Evolutionary conservation across 2,888 invertebrate species (phyloP), one percentile per base, ranked within the genome.

Genomic region (Odontomyia ornata): DNA sequence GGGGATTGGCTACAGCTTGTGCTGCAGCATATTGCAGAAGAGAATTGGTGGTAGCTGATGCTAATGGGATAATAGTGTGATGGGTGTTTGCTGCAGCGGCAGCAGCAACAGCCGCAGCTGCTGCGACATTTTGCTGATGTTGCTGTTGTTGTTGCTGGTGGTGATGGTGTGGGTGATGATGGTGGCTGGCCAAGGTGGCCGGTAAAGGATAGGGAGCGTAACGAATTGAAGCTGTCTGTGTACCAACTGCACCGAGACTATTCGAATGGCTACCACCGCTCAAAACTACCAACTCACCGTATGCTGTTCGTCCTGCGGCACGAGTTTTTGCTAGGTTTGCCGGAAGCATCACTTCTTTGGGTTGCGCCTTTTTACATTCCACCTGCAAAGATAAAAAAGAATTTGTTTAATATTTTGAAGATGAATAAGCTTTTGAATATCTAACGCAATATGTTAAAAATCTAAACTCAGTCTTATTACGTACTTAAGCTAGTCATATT

Each of bases 351-450:
- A 99, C 99, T 91, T 99, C 99, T 91, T 99, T 99, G 81, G 99
- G 99, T 90, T 99, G 99, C 86, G 99, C 99, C 89, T 99, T 99
- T 93, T 99, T 99, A 91, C 98, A 98, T 91, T 99, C 99, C 90
- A 99, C 98, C 98, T 99, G 90, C 57, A 89, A 88, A 82, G n/a
- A n/a, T n/a, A n/a, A n/a, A n/a, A n/a, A n/a, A 72, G 78, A 18
- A 52, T 52, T 36, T 36, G 36, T 5, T 3, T 5, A 36, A 36
- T 36, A 9, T 36, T n/a, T n/a, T n/a, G n/a, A n/a, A n/a, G n/a
- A n/a, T n/a, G n/a, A n/a, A n/a, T n/a, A n/a, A n/a, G n/a, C n/a
- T n/a, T n/a, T n/a, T n/a, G n/a, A n/a, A n/a, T n/a, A n/a, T n/a
- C n/a, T n/a, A n/a, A n/a, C n/a, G n/a, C n/a, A n/a, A n/a, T n/a